Base-by-base conservation (phyloP, 2,113 vertebrate genomes). In the Cynoglossus semilaevis region DNA sequence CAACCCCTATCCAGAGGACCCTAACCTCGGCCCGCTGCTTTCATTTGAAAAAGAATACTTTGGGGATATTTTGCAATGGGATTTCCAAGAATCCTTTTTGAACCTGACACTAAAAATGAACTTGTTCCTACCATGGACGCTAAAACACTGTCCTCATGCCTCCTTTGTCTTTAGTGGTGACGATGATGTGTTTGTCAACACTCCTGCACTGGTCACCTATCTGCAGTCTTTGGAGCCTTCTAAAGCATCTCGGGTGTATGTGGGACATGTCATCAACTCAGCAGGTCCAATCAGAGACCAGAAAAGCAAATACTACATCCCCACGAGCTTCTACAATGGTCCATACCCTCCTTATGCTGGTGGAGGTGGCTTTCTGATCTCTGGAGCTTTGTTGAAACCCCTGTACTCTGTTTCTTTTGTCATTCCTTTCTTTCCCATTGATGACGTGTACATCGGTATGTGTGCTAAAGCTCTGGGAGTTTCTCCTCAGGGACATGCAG, bases 151-250 rank as follows among this genome's bases (percentile, higher is more conserved):
- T 46, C 72, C 81, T 2, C 43, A 16, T 0, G 80, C 63, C 2
- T 76, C 81, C 37, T 92, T 91, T 12, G 44, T 92, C 52, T 92
- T 93, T 17, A 90, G 90, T 1, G 92, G 93, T 0, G 93, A 94
- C 0, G 93, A 94, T 6, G 93, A 95, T 5, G 91, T 95, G 7
- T 93, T 94, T 10, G 91, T 90, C 0, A 92, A 94, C 81, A 90
- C 92, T 0, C 81, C 77, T 11, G 87, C 80, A 2, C 35, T 92
- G 35, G 73, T 94, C 51, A 58, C 15, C 34, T 81, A 84, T 73
- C 74, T 94, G 22, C 68, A 82, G 74, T 80, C 87, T 52, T 56
- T 90, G 38, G 68, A 68, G 6, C 51, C 62, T 1, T 57, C 63
- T 0, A 67, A 87, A 1, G 70, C 76, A 15, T 67, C 44, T 0